phyloP scores from a whole-genome alignment of 2,888 invertebrate genomes.

The Drosophila birchii region DNA sequence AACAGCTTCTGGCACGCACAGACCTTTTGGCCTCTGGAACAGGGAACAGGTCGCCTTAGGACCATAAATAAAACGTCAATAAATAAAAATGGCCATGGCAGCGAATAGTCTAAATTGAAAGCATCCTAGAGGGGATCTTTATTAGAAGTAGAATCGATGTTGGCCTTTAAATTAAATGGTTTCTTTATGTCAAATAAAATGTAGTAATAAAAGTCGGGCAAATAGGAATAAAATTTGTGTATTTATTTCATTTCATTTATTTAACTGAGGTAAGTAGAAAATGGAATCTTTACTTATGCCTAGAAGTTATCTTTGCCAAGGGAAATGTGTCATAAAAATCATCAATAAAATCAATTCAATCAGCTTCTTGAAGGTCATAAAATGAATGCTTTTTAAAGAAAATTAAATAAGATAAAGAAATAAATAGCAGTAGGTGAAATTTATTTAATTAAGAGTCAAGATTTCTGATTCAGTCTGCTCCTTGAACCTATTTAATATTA shows the following conservation, averaged over 20 bases:
- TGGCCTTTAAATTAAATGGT: conserved; percentile 1
- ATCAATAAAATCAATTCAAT: not conserved
- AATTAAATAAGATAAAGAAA: not conserved
- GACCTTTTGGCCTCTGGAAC: not conserved
- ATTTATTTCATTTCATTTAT: not conserved
- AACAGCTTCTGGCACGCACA: conserved; percentile 62
- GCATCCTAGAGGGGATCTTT: not conserved
- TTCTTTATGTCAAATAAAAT: conserved; percentile 1
- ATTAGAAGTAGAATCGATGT: not conserved
- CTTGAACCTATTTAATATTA: not conserved
- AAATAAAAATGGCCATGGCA: conserved; percentile 55
- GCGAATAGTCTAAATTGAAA: conserved; percentile 2
- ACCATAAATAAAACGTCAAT: conserved; percentile 66
- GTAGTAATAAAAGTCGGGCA: not conserved
- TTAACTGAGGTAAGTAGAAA: not conserved
- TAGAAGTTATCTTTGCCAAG: not conserved
- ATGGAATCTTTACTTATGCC: not conserved
- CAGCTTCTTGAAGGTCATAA: not conserved
- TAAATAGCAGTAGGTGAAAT: not conserved
- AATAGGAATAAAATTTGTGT: not conserved
- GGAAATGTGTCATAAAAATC: conserved; percentile 1
- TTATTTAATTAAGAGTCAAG: not conserved
- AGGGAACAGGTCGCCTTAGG: conserved; percentile 41
- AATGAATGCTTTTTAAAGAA: not conserved
- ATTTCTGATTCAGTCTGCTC: not conserved